These are phyloP conservation scores for Dimorphilus gyrociliatus DNA, from an alignment of 2,888 invertebrate genomes.

Conservation along the genomic window DNA sequence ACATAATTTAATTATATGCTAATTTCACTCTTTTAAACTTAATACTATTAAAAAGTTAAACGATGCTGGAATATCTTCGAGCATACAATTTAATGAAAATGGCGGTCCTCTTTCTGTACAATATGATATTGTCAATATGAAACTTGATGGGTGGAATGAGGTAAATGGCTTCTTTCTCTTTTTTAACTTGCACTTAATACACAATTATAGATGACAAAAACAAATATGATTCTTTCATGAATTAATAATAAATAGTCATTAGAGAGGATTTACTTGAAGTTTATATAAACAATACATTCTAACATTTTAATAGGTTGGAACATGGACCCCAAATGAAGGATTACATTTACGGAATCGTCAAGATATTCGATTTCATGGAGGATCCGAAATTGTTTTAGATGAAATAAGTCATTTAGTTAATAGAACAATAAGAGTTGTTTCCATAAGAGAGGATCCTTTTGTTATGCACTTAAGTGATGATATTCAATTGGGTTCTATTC, in stretches of 20 bases:
- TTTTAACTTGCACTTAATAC: neutral
- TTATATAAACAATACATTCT: no score
- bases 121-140: constrained; percentile 7
- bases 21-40: no score
- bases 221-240: no score
- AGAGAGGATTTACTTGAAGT: no score
- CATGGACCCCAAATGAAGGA: constrained; percentile 4
- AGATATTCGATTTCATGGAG: constrained; percentile 2
- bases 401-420: constrained; percentile 6
- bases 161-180: constrained; percentile 2
- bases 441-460: constrained; percentile 6
- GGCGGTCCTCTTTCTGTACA: constrained; percentile 1
- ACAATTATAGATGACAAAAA: no score
- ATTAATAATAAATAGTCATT: no score
- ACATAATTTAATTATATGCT: no score
- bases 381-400: constrained; percentile 3
- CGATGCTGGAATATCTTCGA: constrained; percentile 2
- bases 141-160: constrained; percentile 5
- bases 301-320: constrained; percentile 5
- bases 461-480: no score
- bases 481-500: no score
- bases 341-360: neutral
- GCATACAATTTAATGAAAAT: constrained; percentile 4
- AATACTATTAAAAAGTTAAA: constrained; percentile 1
- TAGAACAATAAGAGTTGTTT: constrained; percentile 4